Conservation (phyloP, 2,797 vertebrate species). For the Mareca strepera region DNA sequence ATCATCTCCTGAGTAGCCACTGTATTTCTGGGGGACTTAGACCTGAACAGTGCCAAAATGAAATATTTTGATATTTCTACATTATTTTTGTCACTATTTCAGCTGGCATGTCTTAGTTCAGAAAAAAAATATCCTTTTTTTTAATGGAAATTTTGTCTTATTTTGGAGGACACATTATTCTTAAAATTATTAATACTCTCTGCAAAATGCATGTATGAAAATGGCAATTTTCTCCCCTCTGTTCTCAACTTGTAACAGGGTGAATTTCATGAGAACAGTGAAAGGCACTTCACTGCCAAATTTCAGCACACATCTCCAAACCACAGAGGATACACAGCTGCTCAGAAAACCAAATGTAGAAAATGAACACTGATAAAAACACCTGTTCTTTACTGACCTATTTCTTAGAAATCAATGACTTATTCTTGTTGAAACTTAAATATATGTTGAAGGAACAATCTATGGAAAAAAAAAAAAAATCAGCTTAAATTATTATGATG, state of each 20-base stretch:
- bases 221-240: rapidly evolving
- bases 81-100: neutral
- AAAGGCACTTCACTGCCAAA: neutral
- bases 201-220: neutral
- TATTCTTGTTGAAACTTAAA: neutral
- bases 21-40: neutral
- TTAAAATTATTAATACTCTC: neutral
- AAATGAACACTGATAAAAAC: neutral
- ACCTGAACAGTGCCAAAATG: neutral
- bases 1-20: neutral
- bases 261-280: neutral
- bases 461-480: slow-evolving; percentile 4
- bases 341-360: neutral
- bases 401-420: neutral
- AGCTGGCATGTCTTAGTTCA: neutral
- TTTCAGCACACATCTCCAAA: neutral
- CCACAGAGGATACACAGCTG: neutral
- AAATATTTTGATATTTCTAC: neutral
- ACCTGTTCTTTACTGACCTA: neutral
- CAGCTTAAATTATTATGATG: neutral
- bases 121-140: no score
- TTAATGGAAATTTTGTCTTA: neutral
- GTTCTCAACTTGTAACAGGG: neutral
- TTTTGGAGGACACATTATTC: neutral
- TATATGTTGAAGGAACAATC: neutral